A percentile compares a stretch with the other conserved stretches of the same genome.
phyloP scores from a whole-genome alignment of 1,140 invertebrate genomes.

The Apis laboriosa region DNA sequence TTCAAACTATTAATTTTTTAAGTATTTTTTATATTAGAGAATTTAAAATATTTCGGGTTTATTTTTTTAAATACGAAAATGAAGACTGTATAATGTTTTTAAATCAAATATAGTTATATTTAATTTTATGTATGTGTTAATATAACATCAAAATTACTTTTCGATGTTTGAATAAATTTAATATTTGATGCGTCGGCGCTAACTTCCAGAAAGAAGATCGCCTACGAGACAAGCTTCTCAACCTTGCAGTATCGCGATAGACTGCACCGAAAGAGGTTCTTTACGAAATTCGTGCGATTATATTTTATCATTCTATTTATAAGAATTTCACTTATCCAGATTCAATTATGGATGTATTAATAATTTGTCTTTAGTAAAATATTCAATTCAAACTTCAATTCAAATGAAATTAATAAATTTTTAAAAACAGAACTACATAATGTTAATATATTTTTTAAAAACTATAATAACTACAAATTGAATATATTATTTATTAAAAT shows the following conservation, averaged over 20 bases:
- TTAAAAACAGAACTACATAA: no score
- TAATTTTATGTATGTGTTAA: not conserved
- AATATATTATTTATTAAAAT: no score
- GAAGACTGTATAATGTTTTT: not conserved
- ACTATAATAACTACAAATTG: not conserved
- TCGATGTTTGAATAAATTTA: slow-evolving; percentile 31
- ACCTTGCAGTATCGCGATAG: slow-evolving; percentile 60
- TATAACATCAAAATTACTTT: not conserved
- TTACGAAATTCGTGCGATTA: slow-evolving; percentile 25
- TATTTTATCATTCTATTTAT: not conserved
- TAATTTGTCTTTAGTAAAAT: not conserved
- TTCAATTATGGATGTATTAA: not conserved
- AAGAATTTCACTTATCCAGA: not conserved
- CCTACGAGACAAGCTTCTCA: slow-evolving; percentile 51
- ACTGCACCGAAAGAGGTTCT: slow-evolving; percentile 55
- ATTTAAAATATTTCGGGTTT: no score
- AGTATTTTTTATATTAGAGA: not conserved
- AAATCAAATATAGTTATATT: not conserved
- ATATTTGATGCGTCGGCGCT: slow-evolving; percentile 66
- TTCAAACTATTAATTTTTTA: not conserved
- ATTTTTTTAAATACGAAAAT: not conserved
- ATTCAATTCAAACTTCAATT: no score
- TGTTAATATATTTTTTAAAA: not conserved
- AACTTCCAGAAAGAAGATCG: slow-evolving; percentile 54
- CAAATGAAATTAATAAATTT: no score